Evolutionary conservation across 2,797 vertebrate genomes (phyloP).

Genomic region (Lacerta agilis): DNA sequence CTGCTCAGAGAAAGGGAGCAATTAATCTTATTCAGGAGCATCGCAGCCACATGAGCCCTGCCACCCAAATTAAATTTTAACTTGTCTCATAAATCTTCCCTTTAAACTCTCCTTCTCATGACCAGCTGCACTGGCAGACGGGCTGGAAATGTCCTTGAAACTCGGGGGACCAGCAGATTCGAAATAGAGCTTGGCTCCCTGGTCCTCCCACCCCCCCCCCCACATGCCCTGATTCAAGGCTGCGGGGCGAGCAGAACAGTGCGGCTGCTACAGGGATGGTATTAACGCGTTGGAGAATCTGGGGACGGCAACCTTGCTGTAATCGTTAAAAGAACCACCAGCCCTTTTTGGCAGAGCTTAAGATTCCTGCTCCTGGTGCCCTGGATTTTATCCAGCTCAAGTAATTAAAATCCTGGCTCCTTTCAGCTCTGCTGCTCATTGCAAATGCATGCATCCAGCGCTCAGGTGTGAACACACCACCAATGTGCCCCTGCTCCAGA

Average conservation of each 20-base stretch:
- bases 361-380: background rate
- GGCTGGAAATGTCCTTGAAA: constrained; percentile 10
- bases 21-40: constrained; percentile 60
- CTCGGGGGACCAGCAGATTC: background rate
- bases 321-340: background rate
- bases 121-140: background rate
- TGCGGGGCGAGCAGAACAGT: background rate
- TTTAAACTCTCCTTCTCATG: constrained; percentile 42
- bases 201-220: background rate
- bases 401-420: constrained; percentile 32
- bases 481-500: background rate
- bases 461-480: background rate
- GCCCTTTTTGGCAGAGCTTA: background rate
- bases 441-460: background rate
- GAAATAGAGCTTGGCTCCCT: background rate
- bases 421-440: background rate
- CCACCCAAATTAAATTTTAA: constrained; percentile 74
- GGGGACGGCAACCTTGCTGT: background rate
- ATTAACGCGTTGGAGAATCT: background rate
- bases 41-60: constrained; percentile 55
- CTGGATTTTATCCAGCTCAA: constrained; percentile 23
- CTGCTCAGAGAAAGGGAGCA: constrained; percentile 38
- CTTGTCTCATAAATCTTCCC: constrained; percentile 68
- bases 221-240: background rate
- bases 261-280: background rate